These are phyloP conservation scores for Tonatia bakeri DNA, from an alignment of 2,113 vertebrate species.

Conservation along the genomic window DNA sequence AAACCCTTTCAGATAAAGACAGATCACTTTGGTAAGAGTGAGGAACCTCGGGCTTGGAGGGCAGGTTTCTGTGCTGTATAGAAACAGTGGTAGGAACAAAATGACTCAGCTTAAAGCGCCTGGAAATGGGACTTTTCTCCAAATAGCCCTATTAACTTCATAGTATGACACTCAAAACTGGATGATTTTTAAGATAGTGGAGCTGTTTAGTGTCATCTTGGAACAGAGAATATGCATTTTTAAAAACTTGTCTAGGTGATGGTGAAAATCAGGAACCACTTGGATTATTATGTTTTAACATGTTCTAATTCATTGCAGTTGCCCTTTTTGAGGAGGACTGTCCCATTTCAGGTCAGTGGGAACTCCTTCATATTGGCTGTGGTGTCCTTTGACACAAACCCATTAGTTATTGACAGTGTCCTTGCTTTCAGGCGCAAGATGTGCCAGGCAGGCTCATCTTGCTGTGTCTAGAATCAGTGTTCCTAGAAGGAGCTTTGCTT, in stretches of 20 bases:
- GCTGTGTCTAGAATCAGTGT: background rate
- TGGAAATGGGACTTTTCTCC: background rate
- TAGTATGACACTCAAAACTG: background rate
- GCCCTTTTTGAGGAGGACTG: background rate
- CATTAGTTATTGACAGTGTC: background rate
- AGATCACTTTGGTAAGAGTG: background rate
- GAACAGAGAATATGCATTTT: background rate
- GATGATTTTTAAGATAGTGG: background rate
- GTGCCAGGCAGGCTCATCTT: background rate
- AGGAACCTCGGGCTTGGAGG: background rate
- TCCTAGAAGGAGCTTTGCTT: background rate
- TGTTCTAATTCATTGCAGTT: background rate
- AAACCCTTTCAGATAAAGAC: background rate
- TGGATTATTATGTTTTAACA: background rate
- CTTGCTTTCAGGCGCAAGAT: background rate
- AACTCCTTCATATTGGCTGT: background rate
- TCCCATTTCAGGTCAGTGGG: background rate
- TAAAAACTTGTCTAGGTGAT: background rate
- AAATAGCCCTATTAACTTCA: background rate
- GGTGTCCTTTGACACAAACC: background rate
- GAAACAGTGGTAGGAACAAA: background rate
- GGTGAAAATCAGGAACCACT: background rate
- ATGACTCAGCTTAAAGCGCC: background rate
- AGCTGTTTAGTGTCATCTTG: background rate
- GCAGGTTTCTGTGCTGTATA: background rate